These are phyloP conservation scores for Oeneis ivallda DNA, from an alignment of 2,888 invertebrate species.

Conservation along the genomic window DNA sequence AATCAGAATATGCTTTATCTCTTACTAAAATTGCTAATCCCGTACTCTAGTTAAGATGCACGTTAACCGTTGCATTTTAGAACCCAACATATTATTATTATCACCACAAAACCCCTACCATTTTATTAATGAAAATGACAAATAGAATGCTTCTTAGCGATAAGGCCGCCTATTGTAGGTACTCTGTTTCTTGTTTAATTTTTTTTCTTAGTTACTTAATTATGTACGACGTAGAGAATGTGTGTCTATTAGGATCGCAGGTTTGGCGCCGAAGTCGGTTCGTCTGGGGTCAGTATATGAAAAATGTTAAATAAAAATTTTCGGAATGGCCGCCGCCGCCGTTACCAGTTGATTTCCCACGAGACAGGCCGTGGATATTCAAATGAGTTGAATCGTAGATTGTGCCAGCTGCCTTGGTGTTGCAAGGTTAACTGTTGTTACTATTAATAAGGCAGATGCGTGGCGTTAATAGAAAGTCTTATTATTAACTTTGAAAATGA, in stretches of 20 bases:
- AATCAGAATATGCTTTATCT: too few species aligned
- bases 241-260: not conserved
- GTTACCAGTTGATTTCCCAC: conserved; percentile 44
- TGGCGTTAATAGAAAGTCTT: conserved; percentile 11
- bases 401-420: conserved; percentile 37
- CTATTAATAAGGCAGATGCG: conserved; percentile 31
- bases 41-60: too few species aligned
- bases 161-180: too few species aligned
- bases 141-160: too few species aligned
- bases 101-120: too few species aligned
- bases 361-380: conserved; percentile 47
- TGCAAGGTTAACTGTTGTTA: conserved; percentile 35
- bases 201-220: too few species aligned
- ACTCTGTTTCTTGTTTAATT: too few species aligned
- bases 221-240: too few species aligned
- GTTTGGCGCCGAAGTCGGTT: conserved; percentile 2
- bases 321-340: conserved; percentile 33
- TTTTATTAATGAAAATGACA: too few species aligned
- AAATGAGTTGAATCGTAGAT: conserved; percentile 42
- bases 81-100: too few species aligned
- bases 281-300: conserved; percentile 5
- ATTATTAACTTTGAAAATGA: not conserved
- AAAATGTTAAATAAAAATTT: conserved; percentile 45
- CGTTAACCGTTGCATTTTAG: too few species aligned
- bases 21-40: too few species aligned